A percentile compares a stretch with the other conserved stretches of the same genome.
Evolutionary conservation across 2,888 invertebrate genomes (phyloP).

Genomic region (Eurois occulta): DNA sequence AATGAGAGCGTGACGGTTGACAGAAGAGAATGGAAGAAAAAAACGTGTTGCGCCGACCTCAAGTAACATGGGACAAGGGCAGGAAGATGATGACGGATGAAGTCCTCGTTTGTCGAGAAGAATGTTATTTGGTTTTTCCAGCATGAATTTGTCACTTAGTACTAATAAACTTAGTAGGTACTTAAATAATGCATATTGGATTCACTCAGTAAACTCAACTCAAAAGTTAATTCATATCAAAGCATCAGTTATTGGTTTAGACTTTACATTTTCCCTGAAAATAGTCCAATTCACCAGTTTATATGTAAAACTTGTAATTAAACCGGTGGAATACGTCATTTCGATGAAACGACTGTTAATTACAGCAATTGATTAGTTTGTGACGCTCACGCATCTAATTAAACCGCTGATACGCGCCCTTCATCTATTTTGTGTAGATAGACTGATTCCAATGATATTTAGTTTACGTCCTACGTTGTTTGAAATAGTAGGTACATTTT

Average conservation of each 20-base stretch:
- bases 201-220: background rate
- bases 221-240: background rate
- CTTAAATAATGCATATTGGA: too few relatives aligned
- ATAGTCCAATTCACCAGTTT: background rate
- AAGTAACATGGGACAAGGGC: background rate
- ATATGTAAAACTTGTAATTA: slow-evolving; percentile 33
- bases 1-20: background rate
- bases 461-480: background rate
- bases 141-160: background rate
- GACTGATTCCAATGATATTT: background rate
- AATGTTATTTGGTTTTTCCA: background rate
- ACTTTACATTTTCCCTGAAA: background rate
- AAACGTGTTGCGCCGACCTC: background rate
- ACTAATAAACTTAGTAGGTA: background rate
- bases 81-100: background rate
- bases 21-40: background rate
- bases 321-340: slow-evolving; percentile 30
- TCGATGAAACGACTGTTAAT: slow-evolving; percentile 30
- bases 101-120: background rate
- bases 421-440: background rate
- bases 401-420: slow-evolving; percentile 11
- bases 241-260: background rate
- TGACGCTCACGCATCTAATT: slow-evolving; percentile 46
- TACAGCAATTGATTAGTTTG: slow-evolving; percentile 57
- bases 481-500: too few relatives aligned